A percentile compares a stretch with the other conserved stretches of the same genome.
phyloP scores from a whole-genome alignment of 2,888 invertebrate species.

The Leptinotarsa tumamoca region DNA sequence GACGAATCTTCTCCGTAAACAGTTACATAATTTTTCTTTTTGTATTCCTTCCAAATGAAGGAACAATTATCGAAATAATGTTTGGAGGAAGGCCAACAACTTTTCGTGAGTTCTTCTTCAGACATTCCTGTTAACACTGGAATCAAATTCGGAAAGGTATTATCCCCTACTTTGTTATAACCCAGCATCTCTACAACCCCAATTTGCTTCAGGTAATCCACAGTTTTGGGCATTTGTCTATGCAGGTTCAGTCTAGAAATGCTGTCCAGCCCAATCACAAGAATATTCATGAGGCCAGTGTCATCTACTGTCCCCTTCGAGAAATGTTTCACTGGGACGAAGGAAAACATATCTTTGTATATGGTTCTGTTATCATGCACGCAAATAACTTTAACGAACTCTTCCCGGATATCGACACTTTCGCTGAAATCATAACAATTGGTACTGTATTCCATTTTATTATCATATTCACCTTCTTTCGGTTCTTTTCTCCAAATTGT shows the following conservation, averaged over 20 bases:
- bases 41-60: slow-evolving; percentile 87
- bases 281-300: slow-evolving; percentile 71
- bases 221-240: slow-evolving; percentile 84
- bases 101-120: slow-evolving; percentile 73
- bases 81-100: slow-evolving; percentile 70
- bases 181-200: slow-evolving; percentile 84
- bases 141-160: slow-evolving; percentile 91
- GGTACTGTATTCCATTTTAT: slow-evolving; percentile 67
- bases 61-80: slow-evolving; percentile 82
- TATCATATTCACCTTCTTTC: slow-evolving; percentile 67
- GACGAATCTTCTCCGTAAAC: slow-evolving; percentile 87
- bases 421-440: slow-evolving; percentile 69
- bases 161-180: slow-evolving; percentile 94
- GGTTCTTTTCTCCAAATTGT: slow-evolving; percentile 71
- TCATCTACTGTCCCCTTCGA: slow-evolving; percentile 26
- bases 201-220: slow-evolving; percentile 71
- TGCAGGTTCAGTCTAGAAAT: slow-evolving; percentile 88
- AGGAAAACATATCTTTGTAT: slow-evolving; percentile 78
- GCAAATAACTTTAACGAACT: slow-evolving; percentile 80
- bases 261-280: slow-evolving; percentile 87
- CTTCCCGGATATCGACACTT: slow-evolving; percentile 68
- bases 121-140: slow-evolving; percentile 82
- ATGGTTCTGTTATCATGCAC: slow-evolving; percentile 66
- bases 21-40: slow-evolving; percentile 79
- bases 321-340: slow-evolving; percentile 69